A percentile compares a stretch with the other conserved stretches of the same genome.
These are phyloP conservation scores for Meleagris gallopavo DNA, from an alignment of 2,113 vertebrate species.

Conservation along the genomic window DNA sequence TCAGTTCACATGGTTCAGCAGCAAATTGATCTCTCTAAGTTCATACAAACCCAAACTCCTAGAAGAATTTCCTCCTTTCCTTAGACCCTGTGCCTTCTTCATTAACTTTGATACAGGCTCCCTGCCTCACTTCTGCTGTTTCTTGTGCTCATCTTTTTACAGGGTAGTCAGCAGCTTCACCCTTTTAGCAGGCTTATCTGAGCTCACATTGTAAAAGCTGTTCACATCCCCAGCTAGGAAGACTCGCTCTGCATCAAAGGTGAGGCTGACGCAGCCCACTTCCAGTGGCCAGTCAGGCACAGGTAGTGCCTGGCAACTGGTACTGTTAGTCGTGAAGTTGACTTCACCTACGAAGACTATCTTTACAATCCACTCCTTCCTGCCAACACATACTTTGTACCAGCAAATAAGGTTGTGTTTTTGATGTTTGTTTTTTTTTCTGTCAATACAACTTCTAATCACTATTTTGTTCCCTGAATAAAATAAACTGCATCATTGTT, in stretches of 20 bases:
- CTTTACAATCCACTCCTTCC: neutral
- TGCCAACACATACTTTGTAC: rapidly evolving
- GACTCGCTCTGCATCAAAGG: neutral
- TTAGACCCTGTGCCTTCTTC: conserved; percentile 34
- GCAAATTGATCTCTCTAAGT: conserved; percentile 35
- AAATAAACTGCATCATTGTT: neutral
- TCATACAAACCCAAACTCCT: conserved; percentile 35
- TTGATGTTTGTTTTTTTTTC: neutral
- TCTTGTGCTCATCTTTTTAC: conserved; percentile 34
- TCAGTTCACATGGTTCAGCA: conserved; percentile 49
- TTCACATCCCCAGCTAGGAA: conserved; percentile 22
- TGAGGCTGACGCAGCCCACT: neutral
- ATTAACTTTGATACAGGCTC: conserved; percentile 44
- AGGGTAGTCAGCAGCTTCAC: neutral
- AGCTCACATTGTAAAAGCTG: conserved; percentile 14
- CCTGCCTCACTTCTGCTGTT: conserved; percentile 56
- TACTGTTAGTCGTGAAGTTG: neutral
- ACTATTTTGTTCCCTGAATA: neutral
- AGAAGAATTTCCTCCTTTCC: conserved; percentile 40
- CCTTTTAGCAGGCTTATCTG: conserved; percentile 15
- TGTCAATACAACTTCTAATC: neutral
- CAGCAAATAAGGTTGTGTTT: neutral
- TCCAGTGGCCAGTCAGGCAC: neutral
- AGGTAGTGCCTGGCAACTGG: neutral
- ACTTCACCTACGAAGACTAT: neutral